These are phyloP conservation scores for Nesidiocoris tenuis DNA, from an alignment of 2,888 invertebrate genomes.

Conservation along the genomic window DNA sequence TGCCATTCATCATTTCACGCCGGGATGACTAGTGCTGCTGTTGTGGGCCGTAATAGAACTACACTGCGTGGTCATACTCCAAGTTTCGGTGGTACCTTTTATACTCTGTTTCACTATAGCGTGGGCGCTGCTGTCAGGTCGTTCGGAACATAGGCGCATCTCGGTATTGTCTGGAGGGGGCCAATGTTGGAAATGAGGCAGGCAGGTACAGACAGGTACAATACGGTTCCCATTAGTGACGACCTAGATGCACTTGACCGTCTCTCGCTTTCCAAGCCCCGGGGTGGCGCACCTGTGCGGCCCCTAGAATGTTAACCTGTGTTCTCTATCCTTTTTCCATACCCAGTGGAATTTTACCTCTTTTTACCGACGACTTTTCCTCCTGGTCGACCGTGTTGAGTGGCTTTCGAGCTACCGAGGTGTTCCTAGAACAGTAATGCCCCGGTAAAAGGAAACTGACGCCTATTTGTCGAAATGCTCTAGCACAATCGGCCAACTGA, in stretches of 20 bases:
- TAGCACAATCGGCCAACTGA: not conserved
- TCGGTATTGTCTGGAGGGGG: not conserved
- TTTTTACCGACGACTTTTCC: not conserved
- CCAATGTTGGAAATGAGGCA: constrained; percentile 13
- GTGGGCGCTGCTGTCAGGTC: constrained; percentile 26
- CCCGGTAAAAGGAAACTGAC: not conserved
- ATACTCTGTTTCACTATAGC: not conserved
- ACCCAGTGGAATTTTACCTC: not conserved
- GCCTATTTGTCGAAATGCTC: not conserved
- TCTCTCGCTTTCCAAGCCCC: constrained; percentile 1
- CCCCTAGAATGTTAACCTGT: constrained; percentile 4
- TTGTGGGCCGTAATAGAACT: no score
- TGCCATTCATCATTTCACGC: not conserved
- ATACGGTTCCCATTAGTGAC: constrained; percentile 35
- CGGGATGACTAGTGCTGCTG: no score
- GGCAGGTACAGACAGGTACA: constrained; percentile 28
- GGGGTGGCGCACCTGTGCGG: constrained; percentile 27
- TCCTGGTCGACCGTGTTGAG: not conserved
- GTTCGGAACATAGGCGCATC: not conserved
- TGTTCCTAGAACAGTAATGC: not conserved
- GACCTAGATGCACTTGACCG: constrained; percentile 35
- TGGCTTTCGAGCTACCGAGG: not conserved
- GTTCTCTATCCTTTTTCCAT: not conserved
- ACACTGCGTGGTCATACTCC: no score
- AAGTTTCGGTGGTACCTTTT: no score